Percentiles rank a stretch among this genome's conserved stretches.
Evolutionary conservation across 1,140 invertebrate species (phyloP).

Genomic region (Brachionus asplanchnoidis): DNA sequence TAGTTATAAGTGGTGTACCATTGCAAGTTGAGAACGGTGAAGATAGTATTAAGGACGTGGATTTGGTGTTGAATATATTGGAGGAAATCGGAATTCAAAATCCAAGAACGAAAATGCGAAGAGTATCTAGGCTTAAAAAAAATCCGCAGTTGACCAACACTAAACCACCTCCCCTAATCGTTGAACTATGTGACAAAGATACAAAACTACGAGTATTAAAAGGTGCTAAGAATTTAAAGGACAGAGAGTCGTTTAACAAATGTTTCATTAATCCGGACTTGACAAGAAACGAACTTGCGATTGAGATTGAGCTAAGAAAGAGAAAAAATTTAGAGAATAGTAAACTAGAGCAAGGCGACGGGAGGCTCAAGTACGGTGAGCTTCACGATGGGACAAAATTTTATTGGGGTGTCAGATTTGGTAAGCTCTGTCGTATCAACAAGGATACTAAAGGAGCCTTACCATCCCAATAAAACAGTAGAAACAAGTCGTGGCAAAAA

Average conservation of each 20-base stretch:
- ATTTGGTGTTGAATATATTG: background rate
- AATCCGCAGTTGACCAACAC: background rate
- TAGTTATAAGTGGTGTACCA: background rate
- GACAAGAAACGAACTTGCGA: background rate
- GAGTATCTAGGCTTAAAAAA: background rate
- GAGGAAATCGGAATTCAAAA: background rate
- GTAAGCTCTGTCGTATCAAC: background rate
- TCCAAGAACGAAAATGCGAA: background rate
- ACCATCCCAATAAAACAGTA: background rate
- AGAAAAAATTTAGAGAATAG: background rate
- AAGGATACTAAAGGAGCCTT: background rate
- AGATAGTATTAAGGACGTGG: background rate
- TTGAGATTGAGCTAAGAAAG: background rate
- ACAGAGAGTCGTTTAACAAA: background rate
- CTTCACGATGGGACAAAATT: background rate
- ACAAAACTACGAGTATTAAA: background rate
- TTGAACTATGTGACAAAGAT: background rate
- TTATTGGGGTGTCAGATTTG: background rate
- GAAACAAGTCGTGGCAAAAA: background rate
- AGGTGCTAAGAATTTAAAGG: background rate
- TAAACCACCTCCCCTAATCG: background rate
- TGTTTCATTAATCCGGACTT: background rate
- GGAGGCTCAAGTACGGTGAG: background rate
- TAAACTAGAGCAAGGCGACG: background rate
- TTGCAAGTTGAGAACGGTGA: background rate